Percentiles rank a stretch among this genome's conserved stretches.
phyloP scores from a whole-genome alignment of 2,113 vertebrate species.

The Dryoscopus gambensis region DNA sequence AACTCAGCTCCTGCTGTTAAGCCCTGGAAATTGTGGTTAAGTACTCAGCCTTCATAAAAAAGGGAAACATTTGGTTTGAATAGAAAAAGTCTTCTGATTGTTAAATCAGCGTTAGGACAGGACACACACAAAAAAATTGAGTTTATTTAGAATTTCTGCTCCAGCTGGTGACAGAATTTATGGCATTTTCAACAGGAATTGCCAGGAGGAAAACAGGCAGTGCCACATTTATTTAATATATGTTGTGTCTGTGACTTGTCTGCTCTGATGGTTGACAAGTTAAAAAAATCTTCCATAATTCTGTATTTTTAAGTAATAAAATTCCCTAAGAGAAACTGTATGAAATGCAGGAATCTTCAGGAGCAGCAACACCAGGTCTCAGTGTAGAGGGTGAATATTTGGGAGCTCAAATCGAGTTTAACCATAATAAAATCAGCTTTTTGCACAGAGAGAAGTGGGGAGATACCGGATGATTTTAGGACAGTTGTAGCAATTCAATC shows the following conservation, averaged over 20 bases:
- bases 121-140: not conserved
- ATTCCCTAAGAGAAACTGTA: not conserved
- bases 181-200: conserved; percentile 34
- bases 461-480: not conserved
- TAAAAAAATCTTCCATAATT: not conserved
- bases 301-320: not conserved
- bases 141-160: conserved; percentile 52
- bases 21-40: conserved; percentile 59
- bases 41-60: conserved; percentile 46
- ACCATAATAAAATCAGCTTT: not conserved
- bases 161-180: conserved; percentile 47
- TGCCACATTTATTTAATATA: not conserved
- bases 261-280: not conserved
- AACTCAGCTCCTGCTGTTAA: conserved; percentile 62
- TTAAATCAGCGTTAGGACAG: conserved; percentile 27
- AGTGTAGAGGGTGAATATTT: not conserved
- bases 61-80: conserved; percentile 63
- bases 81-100: conserved; percentile 51
- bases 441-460: not conserved
- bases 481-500: not conserved
- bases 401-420: not conserved
- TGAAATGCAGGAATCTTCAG: not conserved
- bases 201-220: not conserved
- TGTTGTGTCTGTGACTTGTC: not conserved
- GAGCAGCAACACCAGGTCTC: not conserved